Percentiles rank a stretch among this genome's conserved stretches.
Evolutionary conservation across 2,797 vertebrate species (phyloP).

Genomic region (Ptychobarbus kaznakovi): DNA sequence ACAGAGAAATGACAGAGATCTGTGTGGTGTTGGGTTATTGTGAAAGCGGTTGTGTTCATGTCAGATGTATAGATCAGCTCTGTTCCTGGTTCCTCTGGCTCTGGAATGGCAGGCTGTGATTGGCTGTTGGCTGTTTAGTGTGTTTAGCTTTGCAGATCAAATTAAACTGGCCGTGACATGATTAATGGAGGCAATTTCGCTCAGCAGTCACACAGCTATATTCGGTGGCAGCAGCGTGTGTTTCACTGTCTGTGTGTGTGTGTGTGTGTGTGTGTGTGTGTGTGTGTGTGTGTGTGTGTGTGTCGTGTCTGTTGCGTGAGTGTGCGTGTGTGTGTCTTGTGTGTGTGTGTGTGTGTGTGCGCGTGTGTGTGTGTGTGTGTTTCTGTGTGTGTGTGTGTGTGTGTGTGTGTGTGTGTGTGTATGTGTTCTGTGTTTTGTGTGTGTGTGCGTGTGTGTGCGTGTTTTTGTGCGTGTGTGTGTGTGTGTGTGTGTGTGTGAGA

Average conservation of each 20-base stretch:
- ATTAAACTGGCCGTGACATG: slow-evolving; percentile 74
- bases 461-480: background rate
- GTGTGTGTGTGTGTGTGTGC: too few relatives aligned
- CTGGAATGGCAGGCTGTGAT: slow-evolving; percentile 72
- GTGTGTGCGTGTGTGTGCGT: slow-evolving; percentile 33
- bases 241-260: slow-evolving; percentile 30
- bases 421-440: slow-evolving; percentile 25
- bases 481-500: background rate
- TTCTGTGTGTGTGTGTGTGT: background rate
- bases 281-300: background rate
- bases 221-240: slow-evolving; percentile 64
- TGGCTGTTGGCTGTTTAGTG: slow-evolving; percentile 69
- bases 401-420: slow-evolving; percentile 18
- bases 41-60: slow-evolving; percentile 37
- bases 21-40: background rate
- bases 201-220: slow-evolving; percentile 64
- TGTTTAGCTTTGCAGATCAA: slow-evolving; percentile 75
- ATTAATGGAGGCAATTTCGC: slow-evolving; percentile 79
- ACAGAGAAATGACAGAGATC: slow-evolving; percentile 7
- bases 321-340: slow-evolving; percentile 2
- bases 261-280: slow-evolving; percentile 26
- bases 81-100: slow-evolving; percentile 70
- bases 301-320: background rate
- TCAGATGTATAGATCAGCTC: slow-evolving; percentile 51
- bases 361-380: slow-evolving; percentile 11